These are phyloP conservation scores for Malthinus seriepunctatus DNA, from an alignment of 2,888 invertebrate species.

Conservation along the genomic window DNA sequence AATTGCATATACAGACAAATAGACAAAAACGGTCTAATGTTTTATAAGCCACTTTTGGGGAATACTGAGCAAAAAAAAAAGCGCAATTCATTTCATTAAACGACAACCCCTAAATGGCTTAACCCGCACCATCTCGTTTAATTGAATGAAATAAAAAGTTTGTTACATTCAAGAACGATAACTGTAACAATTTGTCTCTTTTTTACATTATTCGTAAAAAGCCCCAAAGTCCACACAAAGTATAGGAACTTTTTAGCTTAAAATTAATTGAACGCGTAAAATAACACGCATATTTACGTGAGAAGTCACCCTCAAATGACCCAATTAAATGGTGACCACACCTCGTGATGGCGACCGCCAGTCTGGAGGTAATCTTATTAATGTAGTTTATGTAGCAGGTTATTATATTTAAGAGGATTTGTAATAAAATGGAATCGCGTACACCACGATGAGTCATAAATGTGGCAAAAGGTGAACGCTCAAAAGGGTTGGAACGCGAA, in stretches of 20 bases:
- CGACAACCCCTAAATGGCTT: no score
- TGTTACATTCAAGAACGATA: no score
- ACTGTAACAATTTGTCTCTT: no score
- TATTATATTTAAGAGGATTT: slow-evolving; percentile 17
- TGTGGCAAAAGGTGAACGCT: slow-evolving; percentile 26
- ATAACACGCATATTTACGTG: slow-evolving; percentile 3
- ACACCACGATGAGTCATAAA: slow-evolving; percentile 25
- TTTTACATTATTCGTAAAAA: background rate
- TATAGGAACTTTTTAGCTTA: background rate
- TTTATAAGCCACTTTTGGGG: no score
- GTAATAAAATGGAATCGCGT: slow-evolving; percentile 23
- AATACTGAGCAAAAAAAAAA: no score
- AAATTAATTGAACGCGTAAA: slow-evolving; percentile 7
- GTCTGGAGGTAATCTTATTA: slow-evolving; percentile 19
- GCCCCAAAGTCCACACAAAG: background rate
- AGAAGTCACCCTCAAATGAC: slow-evolving; percentile 21
- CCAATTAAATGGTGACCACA: slow-evolving; percentile 30
- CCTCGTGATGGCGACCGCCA: slow-evolving; percentile 26
- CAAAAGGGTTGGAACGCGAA: slow-evolving; percentile 26
- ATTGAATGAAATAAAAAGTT: no score
- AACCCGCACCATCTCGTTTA: no score
- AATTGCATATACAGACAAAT: no score
- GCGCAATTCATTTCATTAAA: no score
- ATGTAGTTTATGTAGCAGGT: slow-evolving; percentile 23
- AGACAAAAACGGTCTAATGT: no score